Evolutionary conservation across 2,888 invertebrate species (phyloP).

Genomic region (Automeris io): DNA sequence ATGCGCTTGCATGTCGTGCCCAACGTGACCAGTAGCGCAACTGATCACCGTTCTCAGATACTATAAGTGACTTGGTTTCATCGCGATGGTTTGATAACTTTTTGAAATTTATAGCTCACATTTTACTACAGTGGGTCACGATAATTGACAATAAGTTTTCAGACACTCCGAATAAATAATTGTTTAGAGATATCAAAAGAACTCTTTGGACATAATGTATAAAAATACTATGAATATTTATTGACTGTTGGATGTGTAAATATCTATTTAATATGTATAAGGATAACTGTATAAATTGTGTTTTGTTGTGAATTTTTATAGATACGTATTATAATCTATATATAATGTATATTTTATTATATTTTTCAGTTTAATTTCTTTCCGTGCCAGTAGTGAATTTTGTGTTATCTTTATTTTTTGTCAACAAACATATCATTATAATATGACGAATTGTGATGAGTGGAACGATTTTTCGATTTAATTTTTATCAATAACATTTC

Average conservation of each 20-base stretch:
- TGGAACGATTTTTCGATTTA: too few species aligned
- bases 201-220: not conserved
- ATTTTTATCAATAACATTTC: too few species aligned
- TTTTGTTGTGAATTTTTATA: not conserved
- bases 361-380: not conserved
- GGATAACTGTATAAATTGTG: not conserved
- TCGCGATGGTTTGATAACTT: too few species aligned
- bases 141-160: too few species aligned
- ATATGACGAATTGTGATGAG: too few species aligned
- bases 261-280: not conserved
- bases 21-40: too few species aligned
- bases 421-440: constrained; percentile 25
- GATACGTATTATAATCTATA: not conserved
- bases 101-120: too few species aligned
- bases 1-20: too few species aligned
- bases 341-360: not conserved
- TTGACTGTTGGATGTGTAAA: not conserved
- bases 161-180: too few species aligned
- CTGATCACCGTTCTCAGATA: too few species aligned
- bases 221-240: not conserved
- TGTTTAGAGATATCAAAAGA: not conserved
- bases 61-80: too few species aligned
- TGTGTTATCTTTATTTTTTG: constrained; percentile 16
- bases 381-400: constrained; percentile 12
- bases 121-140: too few species aligned